phyloP scores from a whole-genome alignment of 2,888 invertebrate genomes.

The Nephrotoma guestfalica region DNA sequence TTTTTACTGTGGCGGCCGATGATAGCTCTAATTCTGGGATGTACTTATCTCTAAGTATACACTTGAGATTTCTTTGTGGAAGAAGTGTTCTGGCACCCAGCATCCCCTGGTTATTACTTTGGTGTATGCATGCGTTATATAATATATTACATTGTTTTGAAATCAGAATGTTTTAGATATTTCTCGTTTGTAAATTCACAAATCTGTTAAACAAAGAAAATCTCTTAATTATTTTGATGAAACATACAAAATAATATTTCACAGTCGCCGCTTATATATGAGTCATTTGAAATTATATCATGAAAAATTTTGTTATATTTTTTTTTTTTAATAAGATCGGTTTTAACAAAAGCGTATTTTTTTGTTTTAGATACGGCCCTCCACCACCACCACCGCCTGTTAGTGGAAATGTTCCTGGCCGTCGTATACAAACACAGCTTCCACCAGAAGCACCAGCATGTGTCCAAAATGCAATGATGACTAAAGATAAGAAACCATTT shows the following conservation, averaged over 20 bases:
- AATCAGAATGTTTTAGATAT: not conserved
- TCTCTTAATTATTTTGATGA: not conserved
- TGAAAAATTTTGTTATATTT: not conserved
- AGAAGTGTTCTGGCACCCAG: not conserved
- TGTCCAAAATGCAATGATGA: conserved; percentile 88
- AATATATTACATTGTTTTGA: not conserved
- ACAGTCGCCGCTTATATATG: not conserved
- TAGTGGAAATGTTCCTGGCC: conserved; percentile 19
- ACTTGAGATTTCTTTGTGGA: not conserved
- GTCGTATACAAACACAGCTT: conserved; percentile 18
- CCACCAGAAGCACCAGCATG: conserved; percentile 65
- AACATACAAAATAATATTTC: not conserved
- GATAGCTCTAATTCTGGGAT: not conserved
- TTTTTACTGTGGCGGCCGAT: not conserved
- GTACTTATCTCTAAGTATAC: not conserved
- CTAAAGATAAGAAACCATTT: conserved; percentile 91
- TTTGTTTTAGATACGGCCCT: conserved; percentile 28
- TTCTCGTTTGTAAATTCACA: not conserved
- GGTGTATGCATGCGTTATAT: not conserved
- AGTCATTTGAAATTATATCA: not conserved
- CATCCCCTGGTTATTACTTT: not conserved
- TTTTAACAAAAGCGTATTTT: not conserved
- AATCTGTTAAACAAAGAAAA: not conserved
- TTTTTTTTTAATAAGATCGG: not conserved
- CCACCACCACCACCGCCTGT: conserved; percentile 25